phyloP scores from a whole-genome alignment of 2,888 invertebrate genomes.

The Hirtodrosophila duncani region DNA sequence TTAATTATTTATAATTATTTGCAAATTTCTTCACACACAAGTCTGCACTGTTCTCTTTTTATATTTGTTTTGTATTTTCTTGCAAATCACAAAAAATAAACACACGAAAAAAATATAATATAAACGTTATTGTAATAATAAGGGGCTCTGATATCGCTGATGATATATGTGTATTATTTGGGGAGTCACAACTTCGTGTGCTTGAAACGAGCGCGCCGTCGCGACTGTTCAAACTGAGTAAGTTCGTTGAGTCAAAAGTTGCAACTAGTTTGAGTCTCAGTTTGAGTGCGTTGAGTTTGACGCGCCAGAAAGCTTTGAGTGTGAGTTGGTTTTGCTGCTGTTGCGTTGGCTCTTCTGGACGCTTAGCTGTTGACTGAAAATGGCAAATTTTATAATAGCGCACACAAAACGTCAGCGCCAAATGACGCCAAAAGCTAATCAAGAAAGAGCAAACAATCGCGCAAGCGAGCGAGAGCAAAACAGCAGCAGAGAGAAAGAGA shows the following conservation, averaged over 20 bases:
- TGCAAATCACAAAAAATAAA: background rate
- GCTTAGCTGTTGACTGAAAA: no score
- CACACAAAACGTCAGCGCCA: background rate
- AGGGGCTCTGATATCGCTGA: no score
- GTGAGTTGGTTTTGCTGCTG: conserved; percentile 12
- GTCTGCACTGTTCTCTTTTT: conserved; percentile 27
- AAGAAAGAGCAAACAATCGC: conserved; percentile 1
- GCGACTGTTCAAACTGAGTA: conserved; percentile 54
- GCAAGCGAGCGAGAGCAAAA: conserved; percentile 7
- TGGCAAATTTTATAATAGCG: conserved; percentile 16
- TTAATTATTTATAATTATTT: no score
- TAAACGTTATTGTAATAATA: background rate
- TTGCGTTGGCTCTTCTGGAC: no score
- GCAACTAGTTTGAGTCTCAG: no score
- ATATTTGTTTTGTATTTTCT: background rate
- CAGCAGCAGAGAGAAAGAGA: background rate
- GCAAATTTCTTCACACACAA: conserved; percentile 10
- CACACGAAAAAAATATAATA: conserved; percentile 13
- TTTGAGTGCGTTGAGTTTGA: no score
- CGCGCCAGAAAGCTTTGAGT: no score
- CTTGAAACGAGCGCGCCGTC: conserved; percentile 67
- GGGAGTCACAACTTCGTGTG: conserved; percentile 37
- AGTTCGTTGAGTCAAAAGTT: no score
- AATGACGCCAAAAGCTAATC: conserved; percentile 5
- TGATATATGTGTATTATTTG: no score